Conservation (phyloP, 2,113 vertebrate genomes). For the Smithornis capensis region DNA sequence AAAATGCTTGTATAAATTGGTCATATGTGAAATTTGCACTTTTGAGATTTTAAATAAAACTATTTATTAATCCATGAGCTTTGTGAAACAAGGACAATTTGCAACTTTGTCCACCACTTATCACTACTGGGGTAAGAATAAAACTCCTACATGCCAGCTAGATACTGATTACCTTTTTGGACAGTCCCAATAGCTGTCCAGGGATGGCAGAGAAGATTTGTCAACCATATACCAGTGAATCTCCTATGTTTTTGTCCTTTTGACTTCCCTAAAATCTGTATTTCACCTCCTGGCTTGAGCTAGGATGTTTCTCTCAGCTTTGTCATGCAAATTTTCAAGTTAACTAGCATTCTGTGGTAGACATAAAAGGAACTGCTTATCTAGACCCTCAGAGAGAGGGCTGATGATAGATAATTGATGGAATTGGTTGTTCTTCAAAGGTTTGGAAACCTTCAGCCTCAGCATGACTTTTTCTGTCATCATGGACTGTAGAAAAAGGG, state of each 20-base stretch:
- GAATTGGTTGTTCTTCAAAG: neutral
- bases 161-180: neutral
- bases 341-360: neutral
- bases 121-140: neutral
- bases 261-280: neutral
- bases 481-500: neutral
- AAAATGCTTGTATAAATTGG: neutral
- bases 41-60: neutral
- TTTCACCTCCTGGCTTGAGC: neutral
- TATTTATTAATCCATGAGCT: neutral
- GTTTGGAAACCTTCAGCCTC: neutral
- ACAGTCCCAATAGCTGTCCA: neutral
- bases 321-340: neutral
- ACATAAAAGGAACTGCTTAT: neutral
- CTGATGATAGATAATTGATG: neutral
- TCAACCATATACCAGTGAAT: neutral
- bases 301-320: neutral
- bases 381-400: neutral
- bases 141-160: neutral
- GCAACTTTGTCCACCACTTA: neutral
- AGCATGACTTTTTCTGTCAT: neutral
- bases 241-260: neutral
- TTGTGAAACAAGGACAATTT: neutral
- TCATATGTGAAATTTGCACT: neutral
- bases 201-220: neutral